A percentile compares a stretch with the other conserved stretches of the same genome.
Conservation (phyloP, 2,113 vertebrate species). For the Caranx ignobilis region DNA sequence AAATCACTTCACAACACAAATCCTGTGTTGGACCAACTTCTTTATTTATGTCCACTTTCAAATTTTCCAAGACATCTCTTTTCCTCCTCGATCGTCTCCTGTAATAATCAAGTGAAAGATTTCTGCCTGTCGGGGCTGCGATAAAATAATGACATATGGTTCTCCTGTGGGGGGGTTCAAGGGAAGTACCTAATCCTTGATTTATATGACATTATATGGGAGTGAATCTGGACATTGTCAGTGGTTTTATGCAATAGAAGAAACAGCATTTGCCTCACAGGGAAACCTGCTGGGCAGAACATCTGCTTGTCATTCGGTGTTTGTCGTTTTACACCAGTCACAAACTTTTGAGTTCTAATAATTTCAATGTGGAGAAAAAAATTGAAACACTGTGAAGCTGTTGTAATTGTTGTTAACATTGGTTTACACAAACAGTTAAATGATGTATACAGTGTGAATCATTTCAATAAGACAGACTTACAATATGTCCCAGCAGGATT, state of each 20-base stretch:
- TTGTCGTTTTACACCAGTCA: constrained; percentile 30
- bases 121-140: constrained; percentile 2
- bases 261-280: constrained; percentile 12
- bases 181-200: constrained; percentile 35
- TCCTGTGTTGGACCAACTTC: background rate
- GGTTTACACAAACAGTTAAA: background rate
- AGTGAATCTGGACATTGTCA: constrained; percentile 21
- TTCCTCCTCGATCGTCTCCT: constrained; percentile 2
- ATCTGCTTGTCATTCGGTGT: constrained; percentile 56
- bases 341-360: constrained; percentile 18
- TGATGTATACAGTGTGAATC: background rate
- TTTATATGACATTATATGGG: constrained; percentile 18
- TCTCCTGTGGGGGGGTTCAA: constrained; percentile 40
- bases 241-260: constrained; percentile 22
- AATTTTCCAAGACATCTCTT: constrained; percentile 22
- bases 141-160: constrained; percentile 8
- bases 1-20: too few species aligned
- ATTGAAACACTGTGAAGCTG: background rate
- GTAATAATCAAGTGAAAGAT: constrained; percentile 22
- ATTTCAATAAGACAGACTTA: background rate
- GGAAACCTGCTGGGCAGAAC: constrained; percentile 46
- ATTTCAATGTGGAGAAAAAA: constrained; percentile 22
- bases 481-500: too few species aligned
- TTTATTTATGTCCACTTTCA: background rate
- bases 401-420: constrained; percentile 3